Evolutionary conservation across 2,797 vertebrate species (phyloP), one percentile per base, ranked within the genome.

Genomic region (Morelia viridis): DNA sequence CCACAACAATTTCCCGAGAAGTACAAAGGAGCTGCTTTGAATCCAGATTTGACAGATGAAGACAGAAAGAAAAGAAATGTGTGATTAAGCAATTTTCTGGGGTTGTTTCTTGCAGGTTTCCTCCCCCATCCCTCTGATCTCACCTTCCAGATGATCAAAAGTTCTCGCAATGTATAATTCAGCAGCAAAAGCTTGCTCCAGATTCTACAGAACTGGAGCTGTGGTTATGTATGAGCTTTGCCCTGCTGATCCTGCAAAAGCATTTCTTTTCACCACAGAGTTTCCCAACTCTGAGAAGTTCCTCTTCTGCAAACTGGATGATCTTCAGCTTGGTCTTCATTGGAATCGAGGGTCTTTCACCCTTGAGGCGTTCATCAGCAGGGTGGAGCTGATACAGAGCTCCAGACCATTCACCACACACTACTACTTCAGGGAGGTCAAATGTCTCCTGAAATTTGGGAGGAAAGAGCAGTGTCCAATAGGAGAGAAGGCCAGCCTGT

Each of bases 71-170:
- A 68, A 68, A 68, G 65, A 19, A 71, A 71, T 15, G 15, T 19
- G 31, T 3, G 31, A 71, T 76, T 76, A 56, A 41, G 31, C 95
- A 56, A 62, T 22, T 88, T 92, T 89, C 91, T 86, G 22, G 85
- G 87, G 94, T 31, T 90, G 28, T 80, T 95, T 91, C 57, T 87
- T 71, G 26, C 50, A 0, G 56, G 31, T 84, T 84, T n/a, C 56
- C 65, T 17, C 5, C 4, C 1, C 53, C 12, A 11, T 11, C 80
- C 35, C 92, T 93, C 93, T 83, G 88, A 90, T 92, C 93, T 93
- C 88, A 4, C 35, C 87, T 93, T 95, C 56, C 65, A 85, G 89
- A 68, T 85, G 94, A 95, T 96, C 94, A 96, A 96, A 96, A 88
- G 87, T 94, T 28, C 89, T 31, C 31, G 22, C 64, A 1, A 88